Evolutionary conservation across 2,113 vertebrate genomes (phyloP).

Genomic region (Columbina picui): DNA sequence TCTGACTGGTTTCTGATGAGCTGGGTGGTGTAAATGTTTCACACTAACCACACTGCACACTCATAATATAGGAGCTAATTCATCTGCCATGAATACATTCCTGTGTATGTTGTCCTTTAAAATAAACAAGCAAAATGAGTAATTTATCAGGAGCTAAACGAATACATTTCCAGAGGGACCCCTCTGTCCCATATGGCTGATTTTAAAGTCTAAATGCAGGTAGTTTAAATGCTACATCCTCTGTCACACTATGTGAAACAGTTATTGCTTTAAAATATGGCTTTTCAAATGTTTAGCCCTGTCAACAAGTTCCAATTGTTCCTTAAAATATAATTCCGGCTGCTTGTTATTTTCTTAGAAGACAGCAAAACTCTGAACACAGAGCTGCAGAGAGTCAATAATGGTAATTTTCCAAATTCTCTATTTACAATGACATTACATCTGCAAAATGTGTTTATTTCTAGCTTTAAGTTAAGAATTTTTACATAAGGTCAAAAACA

Average conservation of each 20-base stretch:
- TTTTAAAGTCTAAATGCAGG: slow-evolving; percentile 18
- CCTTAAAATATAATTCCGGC: background rate
- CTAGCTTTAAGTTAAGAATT: background rate
- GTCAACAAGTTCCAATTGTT: slow-evolving; percentile 46
- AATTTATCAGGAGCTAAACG: slow-evolving; percentile 40
- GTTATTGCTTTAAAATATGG: slow-evolving; percentile 14
- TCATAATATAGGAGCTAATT: slow-evolving; percentile 67
- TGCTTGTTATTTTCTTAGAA: slow-evolving; percentile 8
- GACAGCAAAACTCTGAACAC: background rate
- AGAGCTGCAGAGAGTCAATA: background rate
- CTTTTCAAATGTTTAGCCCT: slow-evolving; percentile 6
- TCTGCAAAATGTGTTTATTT: background rate
- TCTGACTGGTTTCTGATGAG: slow-evolving; percentile 52
- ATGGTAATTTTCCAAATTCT: background rate
- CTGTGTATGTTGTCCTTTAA: slow-evolving; percentile 51
- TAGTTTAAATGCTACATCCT: slow-evolving; percentile 3
- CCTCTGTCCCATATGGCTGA: background rate
- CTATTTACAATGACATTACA: background rate
- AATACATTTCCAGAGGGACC: slow-evolving; percentile 38
- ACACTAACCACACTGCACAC: slow-evolving; percentile 15
- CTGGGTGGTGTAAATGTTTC: slow-evolving; percentile 37
- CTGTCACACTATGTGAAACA: background rate
- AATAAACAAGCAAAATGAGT: slow-evolving; percentile 60
- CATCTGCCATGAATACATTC: slow-evolving; percentile 64
- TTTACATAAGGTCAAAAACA: background rate